Conservation (phyloP, 2,888 invertebrate species). For the Apantesis nais region DNA sequence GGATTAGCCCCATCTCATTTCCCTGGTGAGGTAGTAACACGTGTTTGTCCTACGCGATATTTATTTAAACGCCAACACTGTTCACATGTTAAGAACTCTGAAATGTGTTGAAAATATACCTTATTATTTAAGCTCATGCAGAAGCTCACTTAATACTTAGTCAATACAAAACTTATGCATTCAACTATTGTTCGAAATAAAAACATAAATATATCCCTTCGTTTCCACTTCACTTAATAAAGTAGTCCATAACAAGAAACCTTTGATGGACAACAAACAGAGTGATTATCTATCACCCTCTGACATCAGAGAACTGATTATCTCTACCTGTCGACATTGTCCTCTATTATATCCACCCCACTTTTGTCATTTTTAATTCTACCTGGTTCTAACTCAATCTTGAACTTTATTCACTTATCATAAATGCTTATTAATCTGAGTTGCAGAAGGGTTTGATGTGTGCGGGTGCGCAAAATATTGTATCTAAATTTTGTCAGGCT, state of each 20-base stretch:
- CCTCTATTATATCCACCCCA: constrained; percentile 59
- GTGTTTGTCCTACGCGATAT: neutral
- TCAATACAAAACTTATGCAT: neutral
- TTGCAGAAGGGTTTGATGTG: constrained; percentile 3
- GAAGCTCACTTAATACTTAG: neutral
- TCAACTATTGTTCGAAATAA: constrained; percentile 17
- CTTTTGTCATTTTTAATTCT: constrained; percentile 26
- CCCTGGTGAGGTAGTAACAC: neutral
- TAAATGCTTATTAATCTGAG: constrained; percentile 12
- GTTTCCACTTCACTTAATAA: constrained; percentile 36
- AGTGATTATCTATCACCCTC: constrained; percentile 62
- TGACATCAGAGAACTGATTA: constrained; percentile 69
- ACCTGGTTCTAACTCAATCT: constrained; percentile 1
- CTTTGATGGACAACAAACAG: constrained; percentile 63
- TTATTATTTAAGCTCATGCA: neutral
- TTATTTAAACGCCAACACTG: neutral
- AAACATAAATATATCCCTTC: constrained; percentile 26
- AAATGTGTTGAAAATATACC: neutral
- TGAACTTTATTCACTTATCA: constrained; percentile 25
- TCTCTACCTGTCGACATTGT: constrained; percentile 75
- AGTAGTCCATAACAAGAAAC: constrained; percentile 48
- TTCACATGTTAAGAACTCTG: neutral
- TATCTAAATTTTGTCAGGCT: neutral
- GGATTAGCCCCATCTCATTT: too few species aligned
- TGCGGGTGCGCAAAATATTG: constrained; percentile 23